Evolutionary conservation across 2,113 vertebrate species (phyloP), one percentile per base, ranked within the genome.

Genomic region (Ciconia stormi): DNA sequence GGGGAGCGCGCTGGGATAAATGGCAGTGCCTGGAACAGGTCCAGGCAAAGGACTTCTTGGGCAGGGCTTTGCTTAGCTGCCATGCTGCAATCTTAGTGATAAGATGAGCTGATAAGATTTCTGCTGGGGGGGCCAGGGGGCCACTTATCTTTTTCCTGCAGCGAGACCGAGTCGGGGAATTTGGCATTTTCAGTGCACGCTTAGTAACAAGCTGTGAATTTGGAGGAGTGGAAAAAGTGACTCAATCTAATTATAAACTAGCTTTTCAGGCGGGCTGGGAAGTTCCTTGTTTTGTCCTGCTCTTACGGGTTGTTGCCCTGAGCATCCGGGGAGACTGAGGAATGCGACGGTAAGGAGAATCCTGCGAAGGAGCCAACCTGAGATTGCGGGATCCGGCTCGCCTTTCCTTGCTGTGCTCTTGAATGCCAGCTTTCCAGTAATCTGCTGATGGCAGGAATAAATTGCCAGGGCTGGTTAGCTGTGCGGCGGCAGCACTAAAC

Each of bases 151-250:
- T 80, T 62, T 96, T 97, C 89, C 95, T 92, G 79, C 92, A 95
- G 90, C 0, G 0, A 92, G 91, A 61, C 92, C 3, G 1, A 77
- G 62, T 91, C 6, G 12, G 82, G 53, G 89, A 90, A 91, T 86
- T 96, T 92, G 78, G 74, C 71, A 76, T 95, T 95, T 97, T 96
- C 92, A 82, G 46, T 53, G 29, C 9, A 2, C 1, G 4, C 94
- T 93, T 79, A 94, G 87, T 89, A 94, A 90, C 71, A 38, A 89
- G 82, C 89, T 95, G 90, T 91, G 96, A 78, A 83, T 93, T 92
- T 90, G 94, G 84, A 97, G 71, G 62, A 93, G 82, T 93, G 95
- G 97, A 96, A 97, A 96, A 96, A 95, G 78, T 95, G 94, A 96
- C 83, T 97, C 91, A 20, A 32, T 96, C 93, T 95, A 95, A 96